Evolutionary conservation across 2,888 invertebrate genomes (phyloP), one percentile per base, ranked within the genome.

Genomic region (Philopedon plagiatum): DNA sequence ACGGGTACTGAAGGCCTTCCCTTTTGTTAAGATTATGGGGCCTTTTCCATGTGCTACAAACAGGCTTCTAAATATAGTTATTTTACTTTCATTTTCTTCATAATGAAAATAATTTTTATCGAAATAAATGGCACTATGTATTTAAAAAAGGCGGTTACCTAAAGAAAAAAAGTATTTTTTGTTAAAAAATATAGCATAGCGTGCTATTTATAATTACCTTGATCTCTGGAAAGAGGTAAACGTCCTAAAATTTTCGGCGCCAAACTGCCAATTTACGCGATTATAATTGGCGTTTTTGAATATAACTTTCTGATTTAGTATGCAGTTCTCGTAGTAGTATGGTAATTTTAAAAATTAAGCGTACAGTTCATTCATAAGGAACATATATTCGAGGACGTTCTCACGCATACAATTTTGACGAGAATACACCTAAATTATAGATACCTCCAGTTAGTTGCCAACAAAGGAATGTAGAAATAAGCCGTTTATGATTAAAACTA

Each of bases 361-460:
- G 71, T 75, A 74, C 73, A 71, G 73, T 75, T 77, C 78, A 78
- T 78, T 78, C 78, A 78, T 76, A 78, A 77, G 71, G 66, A 71
- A 68, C 60, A 56, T 32, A 39, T 18, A 44, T 62, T 68, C 29
- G 32, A 51, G 60, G 34, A 65, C 34, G 73, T 73, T 73, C 73
- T 73, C 73, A 73, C 73, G 68, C 65, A 71, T 64, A 29, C 39
- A 21, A 15, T 21, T 58, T 39, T 58, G 39, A 23, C n/a, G 39
- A 37, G 37, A 15, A 18, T 19, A 15, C 8, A 41, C 21, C 19
- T 26, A 58, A 58, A 58, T 58, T 58, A 58, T 41, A 32, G 18
- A 56, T 34, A 34, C 56, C 15, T 32, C n/a, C 7, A 26, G 4
- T 26, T 7, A 5, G 26, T 5, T 5, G 26, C 3, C 34, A 2